phyloP scores from a whole-genome alignment of 2,888 invertebrate genomes.

The Laothoe populi region DNA sequence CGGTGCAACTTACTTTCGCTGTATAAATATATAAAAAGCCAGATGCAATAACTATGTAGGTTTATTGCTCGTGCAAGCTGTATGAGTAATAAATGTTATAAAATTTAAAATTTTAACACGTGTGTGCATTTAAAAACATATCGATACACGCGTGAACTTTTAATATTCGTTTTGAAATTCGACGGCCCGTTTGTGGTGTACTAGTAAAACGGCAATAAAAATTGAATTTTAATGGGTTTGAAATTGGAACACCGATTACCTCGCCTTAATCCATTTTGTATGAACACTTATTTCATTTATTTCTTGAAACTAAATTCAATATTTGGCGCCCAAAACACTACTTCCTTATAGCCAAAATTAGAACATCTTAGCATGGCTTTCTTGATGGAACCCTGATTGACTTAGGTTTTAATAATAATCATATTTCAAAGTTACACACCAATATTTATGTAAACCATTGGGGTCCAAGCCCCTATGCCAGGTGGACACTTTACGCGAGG shows the following conservation, averaged over 20 bases:
- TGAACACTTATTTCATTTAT: not conserved
- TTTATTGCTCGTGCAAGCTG: not conserved
- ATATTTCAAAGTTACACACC: not conserved
- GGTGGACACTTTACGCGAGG: conserved; percentile 47
- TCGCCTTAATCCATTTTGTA: conserved; percentile 2
- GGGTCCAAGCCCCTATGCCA: conserved; percentile 40
- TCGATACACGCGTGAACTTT: conserved; percentile 36
- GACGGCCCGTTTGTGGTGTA: conserved; percentile 10
- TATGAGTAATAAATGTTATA: not conserved
- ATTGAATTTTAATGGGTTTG: conserved; percentile 18
- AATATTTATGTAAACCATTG: conserved; percentile 9
- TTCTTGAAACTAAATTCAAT: not conserved
- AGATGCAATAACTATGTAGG: too few relatives aligned
- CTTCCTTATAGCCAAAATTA: too few relatives aligned
- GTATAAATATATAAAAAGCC: too few relatives aligned
- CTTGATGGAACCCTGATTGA: not conserved
- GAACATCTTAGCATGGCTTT: too few relatives aligned
- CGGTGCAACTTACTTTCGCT: too few relatives aligned
- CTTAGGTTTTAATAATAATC: not conserved
- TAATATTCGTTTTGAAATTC: conserved; percentile 21
- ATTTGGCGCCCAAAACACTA: not conserved
- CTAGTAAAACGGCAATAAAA: conserved; percentile 15
- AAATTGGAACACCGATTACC: conserved; percentile 21
- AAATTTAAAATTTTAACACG: not conserved
- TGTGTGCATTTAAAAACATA: conserved; percentile 1